These are phyloP conservation scores for Helicoverpa assulta DNA, from an alignment of 2,888 invertebrate species.

Conservation along the genomic window DNA sequence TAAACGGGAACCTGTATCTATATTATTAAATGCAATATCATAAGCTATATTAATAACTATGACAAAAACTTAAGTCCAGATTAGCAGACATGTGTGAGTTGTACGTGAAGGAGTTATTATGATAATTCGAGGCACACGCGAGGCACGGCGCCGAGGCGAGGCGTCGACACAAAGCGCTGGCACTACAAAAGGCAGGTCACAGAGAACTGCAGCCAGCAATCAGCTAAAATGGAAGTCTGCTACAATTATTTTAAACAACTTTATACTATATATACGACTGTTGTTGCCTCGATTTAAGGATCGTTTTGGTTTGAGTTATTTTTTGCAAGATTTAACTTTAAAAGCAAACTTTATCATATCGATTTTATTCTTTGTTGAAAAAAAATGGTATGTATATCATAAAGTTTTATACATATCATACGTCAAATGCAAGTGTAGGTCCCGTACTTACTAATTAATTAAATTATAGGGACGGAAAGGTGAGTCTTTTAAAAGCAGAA, in stretches of 20 bases:
- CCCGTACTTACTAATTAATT: too few relatives aligned
- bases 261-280: slow-evolving; percentile 52
- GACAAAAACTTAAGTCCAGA: not conserved
- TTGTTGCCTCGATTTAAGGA: slow-evolving; percentile 54
- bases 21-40: not conserved
- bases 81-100: slow-evolving; percentile 12
- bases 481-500: too few relatives aligned
- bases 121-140: slow-evolving; percentile 53
- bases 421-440: too few relatives aligned
- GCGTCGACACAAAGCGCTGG: slow-evolving; percentile 61
- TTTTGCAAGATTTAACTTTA: not conserved
- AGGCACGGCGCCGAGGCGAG: slow-evolving; percentile 54
- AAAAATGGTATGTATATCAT: too few relatives aligned
- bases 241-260: slow-evolving; percentile 69
- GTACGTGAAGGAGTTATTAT: slow-evolving; percentile 38
- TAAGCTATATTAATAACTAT: not conserved
- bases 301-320: slow-evolving; percentile 24
- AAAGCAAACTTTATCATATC: not conserved
- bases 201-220: slow-evolving; percentile 69
- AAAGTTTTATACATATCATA: too few relatives aligned
- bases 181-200: slow-evolving; percentile 71
- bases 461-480: too few relatives aligned
- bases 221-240: slow-evolving; percentile 74
- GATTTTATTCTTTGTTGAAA: not conserved
- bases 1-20: too few relatives aligned